Percentiles rank a stretch among this genome's conserved stretches.
phyloP scores from a whole-genome alignment of 2,888 invertebrate genomes.

The Mechanitis mazaeus region DNA sequence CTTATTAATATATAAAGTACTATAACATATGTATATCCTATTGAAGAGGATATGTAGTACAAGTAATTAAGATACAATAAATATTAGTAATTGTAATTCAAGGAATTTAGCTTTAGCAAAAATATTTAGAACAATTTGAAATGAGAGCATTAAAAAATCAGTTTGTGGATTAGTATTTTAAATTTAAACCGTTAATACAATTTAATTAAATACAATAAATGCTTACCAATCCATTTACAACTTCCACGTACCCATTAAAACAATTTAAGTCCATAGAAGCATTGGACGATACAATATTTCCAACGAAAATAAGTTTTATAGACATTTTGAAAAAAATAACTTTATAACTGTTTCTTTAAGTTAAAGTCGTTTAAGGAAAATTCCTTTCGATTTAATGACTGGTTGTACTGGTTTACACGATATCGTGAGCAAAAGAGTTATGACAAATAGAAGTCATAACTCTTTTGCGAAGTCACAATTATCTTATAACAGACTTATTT shows the following conservation, averaged over 20 bases:
- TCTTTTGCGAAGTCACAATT: no score
- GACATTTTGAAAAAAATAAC: conserved; percentile 38
- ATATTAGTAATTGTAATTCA: background rate
- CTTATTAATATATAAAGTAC: no score
- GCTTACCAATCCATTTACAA: conserved; percentile 77
- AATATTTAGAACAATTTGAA: no score
- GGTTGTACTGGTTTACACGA: background rate
- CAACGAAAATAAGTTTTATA: conserved; percentile 47
- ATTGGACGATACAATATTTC: conserved; percentile 47
- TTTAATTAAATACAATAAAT: conserved; percentile 18
- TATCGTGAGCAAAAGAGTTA: no score
- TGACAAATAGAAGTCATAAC: no score
- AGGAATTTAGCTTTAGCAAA: no score
- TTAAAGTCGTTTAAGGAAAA: no score
- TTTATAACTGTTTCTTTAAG: background rate
- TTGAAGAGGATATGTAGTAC: no score
- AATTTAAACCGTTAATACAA: background rate
- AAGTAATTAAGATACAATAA: no score
- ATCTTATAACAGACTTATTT: no score
- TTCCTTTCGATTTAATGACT: background rate
- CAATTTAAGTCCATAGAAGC: conserved; percentile 44
- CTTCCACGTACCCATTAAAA: conserved; percentile 73
- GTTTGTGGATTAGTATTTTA: background rate
- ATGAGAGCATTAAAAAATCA: no score
- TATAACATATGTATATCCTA: no score